Evolutionary conservation across 2,113 vertebrate genomes (phyloP).

Genomic region (Dermatemys mawii): DNA sequence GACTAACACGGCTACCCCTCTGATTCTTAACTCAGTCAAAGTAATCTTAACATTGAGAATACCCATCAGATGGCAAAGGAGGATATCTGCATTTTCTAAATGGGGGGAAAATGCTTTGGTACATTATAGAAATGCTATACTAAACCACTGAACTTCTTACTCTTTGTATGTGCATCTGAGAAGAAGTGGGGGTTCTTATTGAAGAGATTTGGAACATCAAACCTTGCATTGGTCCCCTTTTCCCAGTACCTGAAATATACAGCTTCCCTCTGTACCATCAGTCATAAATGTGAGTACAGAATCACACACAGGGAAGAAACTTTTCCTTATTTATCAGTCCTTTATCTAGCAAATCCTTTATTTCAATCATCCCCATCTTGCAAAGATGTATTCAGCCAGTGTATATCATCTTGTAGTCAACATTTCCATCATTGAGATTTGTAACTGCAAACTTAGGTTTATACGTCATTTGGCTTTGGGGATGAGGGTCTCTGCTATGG

Average conservation of each 20-base stretch:
- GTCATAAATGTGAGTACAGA: background rate
- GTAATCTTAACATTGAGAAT: background rate
- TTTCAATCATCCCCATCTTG: background rate
- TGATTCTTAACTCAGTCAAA: no score
- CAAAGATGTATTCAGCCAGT: background rate
- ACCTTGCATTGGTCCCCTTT: conserved; percentile 10
- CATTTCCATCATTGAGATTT: background rate
- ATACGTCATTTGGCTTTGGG: background rate
- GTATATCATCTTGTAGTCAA: background rate
- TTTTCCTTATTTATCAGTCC: background rate
- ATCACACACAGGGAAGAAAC: accelerated
- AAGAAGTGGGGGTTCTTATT: background rate
- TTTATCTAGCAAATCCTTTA: background rate
- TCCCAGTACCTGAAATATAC: background rate
- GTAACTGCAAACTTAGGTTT: background rate
- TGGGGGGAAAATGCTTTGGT: background rate
- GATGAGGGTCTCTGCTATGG: background rate
- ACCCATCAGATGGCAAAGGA: background rate
- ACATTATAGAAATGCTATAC: background rate
- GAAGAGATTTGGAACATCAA: background rate
- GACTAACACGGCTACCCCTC: no score
- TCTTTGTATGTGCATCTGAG: background rate
- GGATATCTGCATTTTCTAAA: background rate
- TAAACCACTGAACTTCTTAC: background rate
- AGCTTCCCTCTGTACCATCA: background rate